These are phyloP conservation scores for Epinephelus awoara DNA, from an alignment of 2,797 vertebrate species.

Conservation along the genomic window DNA sequence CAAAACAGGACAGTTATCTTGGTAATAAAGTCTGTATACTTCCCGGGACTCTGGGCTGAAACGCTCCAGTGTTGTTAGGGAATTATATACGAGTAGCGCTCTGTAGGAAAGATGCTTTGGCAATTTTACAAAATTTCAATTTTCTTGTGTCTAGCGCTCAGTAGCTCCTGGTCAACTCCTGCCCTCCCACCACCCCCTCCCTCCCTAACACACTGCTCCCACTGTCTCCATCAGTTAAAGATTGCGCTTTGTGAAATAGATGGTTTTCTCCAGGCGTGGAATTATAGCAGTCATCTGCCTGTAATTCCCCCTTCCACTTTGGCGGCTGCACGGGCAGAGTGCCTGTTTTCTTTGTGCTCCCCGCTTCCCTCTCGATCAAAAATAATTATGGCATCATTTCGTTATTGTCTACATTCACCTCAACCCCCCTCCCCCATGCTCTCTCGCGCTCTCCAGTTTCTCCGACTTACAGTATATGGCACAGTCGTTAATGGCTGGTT, in stretches of 20 bases:
- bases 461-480: constrained; percentile 77
- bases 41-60: constrained; percentile 48
- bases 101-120: constrained; percentile 54
- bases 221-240: constrained; percentile 64
- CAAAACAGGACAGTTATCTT: constrained; percentile 50
- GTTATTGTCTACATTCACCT: constrained; percentile 68
- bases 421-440: background rate
- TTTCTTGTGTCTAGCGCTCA: constrained; percentile 60
- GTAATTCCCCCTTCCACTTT: constrained; percentile 78
- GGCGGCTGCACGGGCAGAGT: constrained; percentile 55
- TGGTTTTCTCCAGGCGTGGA: constrained; percentile 71
- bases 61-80: constrained; percentile 47
- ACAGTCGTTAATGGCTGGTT: constrained; percentile 78
- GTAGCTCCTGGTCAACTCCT: constrained; percentile 52
- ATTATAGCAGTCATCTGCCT: constrained; percentile 77
- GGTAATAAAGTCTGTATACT: constrained; percentile 58
- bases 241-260: constrained; percentile 68
- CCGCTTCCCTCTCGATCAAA: constrained; percentile 68
- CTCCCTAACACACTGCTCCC: constrained; percentile 28
- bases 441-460: constrained; percentile 38
- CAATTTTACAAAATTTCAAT: constrained; percentile 66
- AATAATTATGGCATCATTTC: constrained; percentile 76
- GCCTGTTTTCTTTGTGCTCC: constrained; percentile 68
- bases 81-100: constrained; percentile 50
- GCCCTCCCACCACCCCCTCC: constrained; percentile 3